Conservation (phyloP, 1,140 invertebrate genomes). For the Drosophila neocordata region DNA sequence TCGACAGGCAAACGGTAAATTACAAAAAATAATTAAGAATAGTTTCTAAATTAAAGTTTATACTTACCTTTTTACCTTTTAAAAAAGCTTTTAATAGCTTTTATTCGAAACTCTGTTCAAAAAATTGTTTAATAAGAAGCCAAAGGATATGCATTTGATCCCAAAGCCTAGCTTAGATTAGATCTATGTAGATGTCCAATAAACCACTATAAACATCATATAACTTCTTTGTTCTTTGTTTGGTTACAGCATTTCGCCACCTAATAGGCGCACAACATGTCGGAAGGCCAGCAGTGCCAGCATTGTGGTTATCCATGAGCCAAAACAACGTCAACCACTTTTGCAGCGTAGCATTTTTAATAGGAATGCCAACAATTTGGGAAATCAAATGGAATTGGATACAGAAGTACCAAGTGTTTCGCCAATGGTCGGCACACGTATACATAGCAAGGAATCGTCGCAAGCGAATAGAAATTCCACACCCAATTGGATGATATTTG, state of each 20-base stretch:
- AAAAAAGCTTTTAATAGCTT: too few species aligned
- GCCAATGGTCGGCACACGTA: conserved; percentile 27
- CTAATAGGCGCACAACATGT: conserved; percentile 45
- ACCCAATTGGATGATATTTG: conserved; percentile 70
- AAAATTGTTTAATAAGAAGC: too few species aligned
- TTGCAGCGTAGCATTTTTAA: conserved; percentile 47
- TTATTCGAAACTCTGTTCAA: too few species aligned
- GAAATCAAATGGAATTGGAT: conserved; percentile 19
- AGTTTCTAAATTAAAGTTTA: too few species aligned
- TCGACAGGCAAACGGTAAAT: conserved; percentile 57
- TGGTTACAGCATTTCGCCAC: conserved; percentile 52
- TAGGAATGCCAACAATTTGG: neutral
- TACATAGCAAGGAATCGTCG: conserved; percentile 48
- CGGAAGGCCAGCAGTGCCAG: conserved; percentile 59
- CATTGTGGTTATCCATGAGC: conserved; percentile 63
- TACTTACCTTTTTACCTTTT: too few species aligned
- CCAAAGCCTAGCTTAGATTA: too few species aligned
- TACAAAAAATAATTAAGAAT: too few species aligned
- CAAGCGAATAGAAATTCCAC: neutral
- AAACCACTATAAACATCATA: neutral
- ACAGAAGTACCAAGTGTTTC: neutral
- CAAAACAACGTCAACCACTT: conserved; percentile 48
- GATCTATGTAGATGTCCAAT: too few species aligned
- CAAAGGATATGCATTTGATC: too few species aligned
- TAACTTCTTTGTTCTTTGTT: neutral